Evolutionary conservation across 2,888 invertebrate genomes (phyloP).

Genomic region (Drosophila heteroneura): DNA sequence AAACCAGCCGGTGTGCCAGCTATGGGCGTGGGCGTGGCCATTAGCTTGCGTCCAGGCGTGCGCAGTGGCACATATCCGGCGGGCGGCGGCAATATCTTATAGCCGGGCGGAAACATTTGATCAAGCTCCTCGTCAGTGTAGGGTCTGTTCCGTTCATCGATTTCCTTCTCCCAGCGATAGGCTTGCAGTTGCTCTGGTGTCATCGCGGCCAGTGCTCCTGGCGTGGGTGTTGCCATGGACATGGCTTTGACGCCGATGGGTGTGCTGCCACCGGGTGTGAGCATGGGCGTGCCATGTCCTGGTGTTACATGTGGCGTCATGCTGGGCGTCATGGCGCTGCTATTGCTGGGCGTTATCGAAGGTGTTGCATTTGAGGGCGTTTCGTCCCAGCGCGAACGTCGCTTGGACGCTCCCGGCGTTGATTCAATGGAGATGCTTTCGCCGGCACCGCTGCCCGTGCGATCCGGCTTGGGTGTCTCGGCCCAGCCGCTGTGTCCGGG

Average conservation of each 20-base stretch:
- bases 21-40: constrained; percentile 99
- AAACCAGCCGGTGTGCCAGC: constrained; percentile 96
- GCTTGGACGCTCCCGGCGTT: constrained; percentile 97
- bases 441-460: constrained; percentile 90
- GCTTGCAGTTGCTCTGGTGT: constrained; percentile 99
- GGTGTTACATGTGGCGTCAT: constrained; percentile 92
- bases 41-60: constrained; percentile 98
- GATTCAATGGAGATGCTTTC: constrained; percentile 93
- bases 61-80: constrained; percentile 98
- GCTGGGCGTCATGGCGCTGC: constrained; percentile 88
- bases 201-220: constrained; percentile 98
- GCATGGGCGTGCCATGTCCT: constrained; percentile 88
- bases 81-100: constrained; percentile 98
- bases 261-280: constrained; percentile 94
- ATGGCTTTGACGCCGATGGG: constrained; percentile 98
- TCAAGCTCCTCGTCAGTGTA: constrained; percentile 99
- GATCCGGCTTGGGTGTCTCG: constrained; percentile 98
- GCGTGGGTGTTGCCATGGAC: constrained; percentile 99
- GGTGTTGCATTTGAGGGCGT: constrained; percentile 94
- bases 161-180: constrained; percentile 99
- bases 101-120: constrained; percentile 98
- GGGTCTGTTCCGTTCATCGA: constrained; percentile 98
- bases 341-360: constrained; percentile 88
- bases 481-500: constrained; percentile 99
- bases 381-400: constrained; percentile 99